Conservation (phyloP, 2,888 invertebrate species). For the Sarcophaga caerulescens region DNA sequence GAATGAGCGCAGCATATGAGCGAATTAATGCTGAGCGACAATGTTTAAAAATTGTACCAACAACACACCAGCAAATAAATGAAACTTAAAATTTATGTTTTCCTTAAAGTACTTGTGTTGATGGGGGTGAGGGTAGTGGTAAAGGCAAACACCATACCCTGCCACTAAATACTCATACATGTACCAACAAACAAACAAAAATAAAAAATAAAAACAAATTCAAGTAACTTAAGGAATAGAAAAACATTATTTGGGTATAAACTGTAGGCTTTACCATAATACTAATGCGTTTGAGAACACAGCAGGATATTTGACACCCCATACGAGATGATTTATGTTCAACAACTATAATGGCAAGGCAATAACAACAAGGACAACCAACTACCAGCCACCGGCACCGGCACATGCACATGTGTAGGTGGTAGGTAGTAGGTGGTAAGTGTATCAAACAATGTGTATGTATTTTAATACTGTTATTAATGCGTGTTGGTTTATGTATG, state of each 20-base stretch:
- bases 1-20: neutral
- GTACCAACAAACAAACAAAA: neutral
- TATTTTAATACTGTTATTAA: neutral
- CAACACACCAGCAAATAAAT: neutral
- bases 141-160: neutral
- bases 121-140: no score
- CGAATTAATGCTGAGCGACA: neutral
- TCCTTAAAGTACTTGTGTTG: no score
- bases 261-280: constrained; percentile 61
- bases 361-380: neutral
- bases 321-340: constrained; percentile 66
- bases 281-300: constrained; percentile 65
- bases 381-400: neutral
- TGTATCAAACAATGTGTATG: neutral
- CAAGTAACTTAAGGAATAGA: neutral
- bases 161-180: constrained; percentile 19
- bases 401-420: neutral
- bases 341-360: constrained; percentile 56
- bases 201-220: neutral
- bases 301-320: constrained; percentile 67
- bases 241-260: constrained; percentile 55
- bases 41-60: neutral
- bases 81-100: neutral
- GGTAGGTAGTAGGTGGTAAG: neutral
- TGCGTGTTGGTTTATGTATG: neutral